Base-by-base conservation (phyloP, 2,113 vertebrate genomes). In the Promerops cafer region DNA sequence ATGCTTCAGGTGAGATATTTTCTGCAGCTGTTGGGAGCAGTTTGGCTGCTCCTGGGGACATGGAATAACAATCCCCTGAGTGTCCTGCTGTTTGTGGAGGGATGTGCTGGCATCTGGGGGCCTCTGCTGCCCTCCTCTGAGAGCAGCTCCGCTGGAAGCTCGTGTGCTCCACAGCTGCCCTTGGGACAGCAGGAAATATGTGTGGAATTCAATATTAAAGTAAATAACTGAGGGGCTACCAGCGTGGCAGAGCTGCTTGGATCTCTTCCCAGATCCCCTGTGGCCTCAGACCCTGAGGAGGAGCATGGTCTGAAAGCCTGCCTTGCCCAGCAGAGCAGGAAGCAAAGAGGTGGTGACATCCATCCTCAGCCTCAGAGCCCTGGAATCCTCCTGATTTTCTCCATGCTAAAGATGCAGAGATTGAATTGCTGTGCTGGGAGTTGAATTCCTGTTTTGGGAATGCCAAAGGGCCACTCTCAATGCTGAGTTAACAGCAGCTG, bases 61-160 rank as follows among this genome's bases (percentile, higher is more conserved):
- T 0, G 24, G 31, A 83, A 24, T 4, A 35, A 40, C 22, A 16
- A 39, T 37, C 19, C 40, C 30, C 21, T 0, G 1, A 28, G 31
- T 16, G 44, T n/a, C 27, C 42, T 19, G 50, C 28, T 63, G 44
- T 66, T 45, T 13, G 42, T 16, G 33, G 78, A 83, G 26, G 59
- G 81, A 63, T 54, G 69, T 63, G 42, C 17, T 82, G 68, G 61
- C 72, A 90, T 90, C 65, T 81, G 81, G 87, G 87, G 83, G 35
- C 74, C 83, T 96, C 91, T 92, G 87, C 96, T 94, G 94, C 94
- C 91, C 93, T 95, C 90, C 90, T 93, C 76, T 79, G 90, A 90
- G 76, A 90, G 86, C 6, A 95, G 69, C 76, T 71, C 90, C 0
- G 8, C 87, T 37, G 75, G 75, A 89, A 91, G 75, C 70, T 88